Conservation (phyloP, 2,888 invertebrate species). For the Incurvaria masculella region DNA sequence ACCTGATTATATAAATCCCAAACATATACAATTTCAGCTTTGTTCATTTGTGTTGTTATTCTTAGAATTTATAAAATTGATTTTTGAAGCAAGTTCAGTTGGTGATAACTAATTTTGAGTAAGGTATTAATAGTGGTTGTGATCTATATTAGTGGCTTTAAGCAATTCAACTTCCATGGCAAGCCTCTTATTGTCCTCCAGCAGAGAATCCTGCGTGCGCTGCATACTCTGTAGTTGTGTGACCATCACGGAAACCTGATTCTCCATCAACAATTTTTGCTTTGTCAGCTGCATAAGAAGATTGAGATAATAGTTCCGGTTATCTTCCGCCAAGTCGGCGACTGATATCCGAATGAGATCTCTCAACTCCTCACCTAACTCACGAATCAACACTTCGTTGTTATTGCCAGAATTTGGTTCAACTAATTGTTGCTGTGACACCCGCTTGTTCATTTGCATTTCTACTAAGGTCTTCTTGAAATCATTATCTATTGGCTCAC, state of each 20-base stretch:
- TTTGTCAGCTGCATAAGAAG: conserved; percentile 51
- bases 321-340: conserved; percentile 41
- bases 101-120: too few relatives aligned
- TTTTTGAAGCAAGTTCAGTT: not conserved
- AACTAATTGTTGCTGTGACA: not conserved
- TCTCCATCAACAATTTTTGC: conserved; percentile 45
- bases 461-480: not conserved
- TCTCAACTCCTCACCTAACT: conserved; percentile 34
- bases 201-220: conserved; percentile 37
- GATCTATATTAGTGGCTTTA: conserved; percentile 20
- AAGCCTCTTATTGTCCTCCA: conserved; percentile 50
- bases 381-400: not conserved
- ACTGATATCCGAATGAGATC: conserved; percentile 38
- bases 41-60: too few relatives aligned
- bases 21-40: too few relatives aligned
- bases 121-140: not conserved
- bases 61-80: not conserved
- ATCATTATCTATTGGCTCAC: not conserved
- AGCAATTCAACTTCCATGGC: conserved; percentile 45
- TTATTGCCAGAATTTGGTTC: not conserved
- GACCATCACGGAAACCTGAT: conserved; percentile 33
- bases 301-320: conserved; percentile 41
- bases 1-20: too few relatives aligned
- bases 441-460: not conserved
- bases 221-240: conserved; percentile 34